These are phyloP conservation scores for Polydrusus tereticollis DNA, from an alignment of 2,888 invertebrate species.

Conservation along the genomic window DNA sequence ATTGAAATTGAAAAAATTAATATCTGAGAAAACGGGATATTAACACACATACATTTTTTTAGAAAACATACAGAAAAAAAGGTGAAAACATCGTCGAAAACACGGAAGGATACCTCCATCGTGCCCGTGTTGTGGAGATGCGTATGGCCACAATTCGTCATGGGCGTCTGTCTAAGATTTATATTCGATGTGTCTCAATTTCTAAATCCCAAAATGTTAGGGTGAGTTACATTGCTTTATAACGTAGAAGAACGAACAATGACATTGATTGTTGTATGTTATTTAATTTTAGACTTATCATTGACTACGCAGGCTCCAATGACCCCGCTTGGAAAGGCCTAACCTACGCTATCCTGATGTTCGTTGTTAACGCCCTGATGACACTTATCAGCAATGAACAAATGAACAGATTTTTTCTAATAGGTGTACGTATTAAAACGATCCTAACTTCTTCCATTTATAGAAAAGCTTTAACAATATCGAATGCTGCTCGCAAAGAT, in stretches of 20 bases:
- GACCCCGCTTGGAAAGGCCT: slow-evolving; percentile 71
- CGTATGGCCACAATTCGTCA: slow-evolving; percentile 68
- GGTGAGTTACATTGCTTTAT: no score
- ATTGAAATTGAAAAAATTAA: no score
- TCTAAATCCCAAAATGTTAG: slow-evolving; percentile 70
- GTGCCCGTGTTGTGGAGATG: slow-evolving; percentile 68
- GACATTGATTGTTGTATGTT: no score
- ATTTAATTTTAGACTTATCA: slow-evolving; percentile 57
- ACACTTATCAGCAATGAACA: slow-evolving; percentile 71
- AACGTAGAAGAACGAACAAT: no score
- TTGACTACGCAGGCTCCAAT: slow-evolving; percentile 61
- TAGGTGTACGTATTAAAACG: slow-evolving; percentile 72
- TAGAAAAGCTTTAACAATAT: slow-evolving; percentile 67
- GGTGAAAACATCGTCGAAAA: slow-evolving; percentile 69
- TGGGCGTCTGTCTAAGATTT: slow-evolving; percentile 68
- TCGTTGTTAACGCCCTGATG: slow-evolving; percentile 68
- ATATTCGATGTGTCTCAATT: slow-evolving; percentile 70
- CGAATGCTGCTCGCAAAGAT: slow-evolving; percentile 64
- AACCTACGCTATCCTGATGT: slow-evolving; percentile 70
- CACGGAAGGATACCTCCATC: slow-evolving; percentile 66
- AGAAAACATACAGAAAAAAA: no score
- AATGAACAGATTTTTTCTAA: slow-evolving; percentile 69
- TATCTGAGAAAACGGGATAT: no score
- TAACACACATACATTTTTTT: no score
- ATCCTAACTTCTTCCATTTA: slow-evolving; percentile 71